Conservation (phyloP, 2,888 invertebrate genomes). For the Clepsis dumicolana region DNA sequence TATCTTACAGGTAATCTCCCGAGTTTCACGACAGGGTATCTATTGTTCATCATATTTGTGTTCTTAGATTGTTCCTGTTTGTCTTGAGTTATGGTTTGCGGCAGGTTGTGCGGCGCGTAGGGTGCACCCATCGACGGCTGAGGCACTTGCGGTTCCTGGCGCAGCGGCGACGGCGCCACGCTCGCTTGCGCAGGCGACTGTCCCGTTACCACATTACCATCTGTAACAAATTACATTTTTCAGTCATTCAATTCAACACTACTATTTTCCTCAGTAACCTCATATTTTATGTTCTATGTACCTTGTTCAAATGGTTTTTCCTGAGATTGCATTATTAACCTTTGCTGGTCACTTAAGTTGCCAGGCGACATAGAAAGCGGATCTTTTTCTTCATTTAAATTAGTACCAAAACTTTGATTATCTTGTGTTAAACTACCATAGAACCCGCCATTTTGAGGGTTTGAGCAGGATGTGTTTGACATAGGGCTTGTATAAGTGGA, state of each 20-base stretch:
- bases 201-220: conserved; percentile 80
- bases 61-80: conserved; percentile 71
- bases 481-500: conserved; percentile 75
- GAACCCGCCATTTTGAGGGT: conserved; percentile 81
- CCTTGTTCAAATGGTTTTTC: conserved; percentile 78
- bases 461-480: conserved; percentile 70
- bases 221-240: conserved; percentile 52
- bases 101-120: conserved; percentile 62
- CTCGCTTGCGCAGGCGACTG: conserved; percentile 88
- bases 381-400: conserved; percentile 77
- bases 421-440: conserved; percentile 78
- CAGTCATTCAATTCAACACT: conserved; percentile 7
- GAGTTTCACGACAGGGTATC: conserved; percentile 81
- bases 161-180: conserved; percentile 85
- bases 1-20: conserved; percentile 80
- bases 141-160: conserved; percentile 83
- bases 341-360: conserved; percentile 71
- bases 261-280: background rate
- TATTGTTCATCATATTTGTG: conserved; percentile 63
- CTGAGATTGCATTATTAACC: conserved; percentile 65
- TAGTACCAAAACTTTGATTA: conserved; percentile 73
- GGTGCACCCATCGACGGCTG: conserved; percentile 81
- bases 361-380: conserved; percentile 80
- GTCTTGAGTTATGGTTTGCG: conserved; percentile 59
- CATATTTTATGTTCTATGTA: conserved; percentile 49